phyloP scores from a whole-genome alignment of 2,888 invertebrate genomes.

The Drosophila recens region DNA sequence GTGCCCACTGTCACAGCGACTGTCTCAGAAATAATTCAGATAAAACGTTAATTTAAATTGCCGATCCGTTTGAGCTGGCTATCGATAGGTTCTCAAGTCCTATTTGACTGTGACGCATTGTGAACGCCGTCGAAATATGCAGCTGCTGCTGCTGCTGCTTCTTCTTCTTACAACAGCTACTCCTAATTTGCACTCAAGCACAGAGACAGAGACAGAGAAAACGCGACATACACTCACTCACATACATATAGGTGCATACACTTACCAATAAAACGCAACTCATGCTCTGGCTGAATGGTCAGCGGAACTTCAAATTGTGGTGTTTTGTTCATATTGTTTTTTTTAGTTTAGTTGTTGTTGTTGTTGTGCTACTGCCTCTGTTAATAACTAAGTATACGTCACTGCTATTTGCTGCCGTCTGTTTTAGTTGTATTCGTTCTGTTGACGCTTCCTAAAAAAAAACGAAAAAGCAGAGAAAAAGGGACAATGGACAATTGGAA shows the following conservation, averaged over 20 bases:
- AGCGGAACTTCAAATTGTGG: conserved; percentile 89
- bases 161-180: conserved; percentile 10
- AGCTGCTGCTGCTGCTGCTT: conserved; percentile 8
- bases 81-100: too few relatives aligned
- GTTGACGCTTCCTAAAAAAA: conserved; percentile 25
- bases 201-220: neutral
- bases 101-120: neutral
- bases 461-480: conserved; percentile 2
- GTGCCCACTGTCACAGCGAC: too few relatives aligned
- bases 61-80: too few relatives aligned
- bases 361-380: conserved; percentile 25
- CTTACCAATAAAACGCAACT: conserved; percentile 96
- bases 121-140: conserved; percentile 4
- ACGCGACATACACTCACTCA: conserved; percentile 9
- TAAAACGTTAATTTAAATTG: too few relatives aligned
- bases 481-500: conserved; percentile 11
- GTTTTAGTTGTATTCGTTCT: conserved; percentile 3
- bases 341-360: conserved; percentile 5
- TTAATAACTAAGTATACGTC: conserved; percentile 27
- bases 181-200: conserved; percentile 27
- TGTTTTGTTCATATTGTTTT: conserved; percentile 48
- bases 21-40: too few relatives aligned
- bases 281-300: conserved; percentile 94
- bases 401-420: conserved; percentile 8
- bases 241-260: conserved; percentile 45